Evolutionary conservation across 2,797 vertebrate species (phyloP).

Genomic region (Microtus agrestis): DNA sequence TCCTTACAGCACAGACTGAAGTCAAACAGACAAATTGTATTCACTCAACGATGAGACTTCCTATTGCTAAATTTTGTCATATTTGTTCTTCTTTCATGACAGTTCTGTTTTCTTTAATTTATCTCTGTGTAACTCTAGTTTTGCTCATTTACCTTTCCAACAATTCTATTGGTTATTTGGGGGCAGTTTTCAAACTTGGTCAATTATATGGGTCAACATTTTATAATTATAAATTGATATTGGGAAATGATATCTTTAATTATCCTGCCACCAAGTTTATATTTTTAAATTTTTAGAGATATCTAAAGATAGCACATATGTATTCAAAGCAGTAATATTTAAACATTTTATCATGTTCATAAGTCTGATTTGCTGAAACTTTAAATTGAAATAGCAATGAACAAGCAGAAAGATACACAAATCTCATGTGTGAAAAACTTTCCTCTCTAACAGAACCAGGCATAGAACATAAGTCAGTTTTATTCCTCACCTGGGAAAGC

Average conservation of each 20-base stretch:
- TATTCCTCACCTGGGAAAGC: constrained; percentile 75
- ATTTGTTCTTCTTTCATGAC: neutral
- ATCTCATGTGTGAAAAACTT: constrained; percentile 37
- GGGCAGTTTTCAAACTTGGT: neutral
- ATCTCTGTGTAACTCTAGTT: neutral
- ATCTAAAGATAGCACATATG: neutral
- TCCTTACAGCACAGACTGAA: neutral
- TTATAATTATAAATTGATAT: neutral
- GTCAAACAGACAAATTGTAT: neutral
- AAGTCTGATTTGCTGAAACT: neutral
- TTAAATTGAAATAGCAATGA: constrained; percentile 21
- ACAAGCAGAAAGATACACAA: neutral
- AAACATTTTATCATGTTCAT: neutral
- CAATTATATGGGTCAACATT: neutral
- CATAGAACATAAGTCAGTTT: constrained; percentile 71
- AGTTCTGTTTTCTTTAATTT: neutral
- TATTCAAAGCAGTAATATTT: neutral
- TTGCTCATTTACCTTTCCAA: neutral
- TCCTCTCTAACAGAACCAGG: constrained; percentile 22
- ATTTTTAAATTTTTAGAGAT: neutral
- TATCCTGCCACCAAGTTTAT: neutral
- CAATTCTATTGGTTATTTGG: neutral
- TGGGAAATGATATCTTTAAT: constrained; percentile 30
- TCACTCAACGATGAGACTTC: neutral
- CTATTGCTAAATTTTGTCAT: neutral